phyloP scores from a whole-genome alignment of 2,888 invertebrate species.

The Dromius quadrimaculatus region DNA sequence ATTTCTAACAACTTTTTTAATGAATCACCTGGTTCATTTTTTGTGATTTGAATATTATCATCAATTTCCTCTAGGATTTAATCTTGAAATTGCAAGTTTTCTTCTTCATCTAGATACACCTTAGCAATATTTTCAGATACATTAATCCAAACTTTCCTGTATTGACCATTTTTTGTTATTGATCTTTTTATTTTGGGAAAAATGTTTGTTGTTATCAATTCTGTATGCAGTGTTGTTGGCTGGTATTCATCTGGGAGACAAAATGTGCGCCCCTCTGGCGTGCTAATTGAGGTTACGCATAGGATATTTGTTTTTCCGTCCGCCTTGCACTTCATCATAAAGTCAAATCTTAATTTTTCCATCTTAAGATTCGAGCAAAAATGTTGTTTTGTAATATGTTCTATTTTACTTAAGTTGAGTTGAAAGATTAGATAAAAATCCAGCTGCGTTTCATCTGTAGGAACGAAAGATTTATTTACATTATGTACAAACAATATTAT shows the following conservation, averaged over 20 bases:
- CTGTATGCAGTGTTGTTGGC: not conserved
- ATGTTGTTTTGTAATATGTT: not conserved
- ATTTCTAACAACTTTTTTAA: slow-evolving; percentile 54
- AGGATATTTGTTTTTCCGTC: not conserved
- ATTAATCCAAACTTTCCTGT: slow-evolving; percentile 55
- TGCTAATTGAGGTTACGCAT: not conserved
- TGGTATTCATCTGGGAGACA: slow-evolving; percentile 8
- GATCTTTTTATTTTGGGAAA: slow-evolving; percentile 54
- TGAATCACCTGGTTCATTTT: too few relatives aligned
- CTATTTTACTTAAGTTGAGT: too few relatives aligned
- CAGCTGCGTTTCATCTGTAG: too few relatives aligned
- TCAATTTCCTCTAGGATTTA: not conserved
- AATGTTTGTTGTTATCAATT: slow-evolving; percentile 23
- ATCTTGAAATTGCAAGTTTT: slow-evolving; percentile 51
- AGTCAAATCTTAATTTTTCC: not conserved
- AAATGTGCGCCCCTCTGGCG: slow-evolving; percentile 1
- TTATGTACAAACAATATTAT: too few relatives aligned
- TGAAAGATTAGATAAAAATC: too few relatives aligned
- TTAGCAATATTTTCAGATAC: slow-evolving; percentile 49
- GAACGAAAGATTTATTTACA: too few relatives aligned
- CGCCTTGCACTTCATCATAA: not conserved
- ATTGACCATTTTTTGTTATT: slow-evolving; percentile 54
- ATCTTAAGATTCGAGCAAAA: not conserved
- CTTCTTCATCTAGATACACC: slow-evolving; percentile 54
- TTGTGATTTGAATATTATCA: not conserved